A percentile compares a stretch with the other conserved stretches of the same genome.
Evolutionary conservation across 1,140 invertebrate species (phyloP).

Genomic region (Ips typographus): DNA sequence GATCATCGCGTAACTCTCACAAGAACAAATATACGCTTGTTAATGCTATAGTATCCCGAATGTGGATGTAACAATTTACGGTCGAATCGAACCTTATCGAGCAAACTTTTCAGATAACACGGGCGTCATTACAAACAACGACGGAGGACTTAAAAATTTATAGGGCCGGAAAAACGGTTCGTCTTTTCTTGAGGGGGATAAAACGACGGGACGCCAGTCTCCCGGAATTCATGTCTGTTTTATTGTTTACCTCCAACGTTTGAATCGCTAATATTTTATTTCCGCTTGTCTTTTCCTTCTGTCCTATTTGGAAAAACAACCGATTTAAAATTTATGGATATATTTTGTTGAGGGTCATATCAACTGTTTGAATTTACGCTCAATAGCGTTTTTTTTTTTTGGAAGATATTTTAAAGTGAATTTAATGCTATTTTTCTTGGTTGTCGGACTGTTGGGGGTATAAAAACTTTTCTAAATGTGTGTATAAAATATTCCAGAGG

Average conservation of each 20-base stretch:
- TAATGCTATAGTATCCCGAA: no score
- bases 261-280: constrained; percentile 6
- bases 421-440: no score
- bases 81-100: not conserved
- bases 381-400: no score
- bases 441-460: no score
- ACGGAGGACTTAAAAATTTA: not conserved
- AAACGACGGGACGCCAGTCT: constrained; percentile 2
- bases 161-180: not conserved
- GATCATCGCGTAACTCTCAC: no score
- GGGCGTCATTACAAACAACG: not conserved
- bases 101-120: not conserved
- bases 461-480: no score
- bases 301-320: not conserved
- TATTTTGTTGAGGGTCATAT: not conserved
- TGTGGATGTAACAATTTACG: no score
- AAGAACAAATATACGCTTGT: no score
- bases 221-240: constrained; percentile 2
- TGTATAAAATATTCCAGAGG: constrained; percentile 8
- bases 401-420: no score
- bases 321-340: constrained; percentile 4
- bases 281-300: constrained; percentile 1
- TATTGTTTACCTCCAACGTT: not conserved
- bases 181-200: not conserved
- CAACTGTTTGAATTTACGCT: no score